Percentiles rank a stretch among this genome's conserved stretches.
phyloP scores from a whole-genome alignment of 2,888 invertebrate species.

The Drosophila ezoana region DNA sequence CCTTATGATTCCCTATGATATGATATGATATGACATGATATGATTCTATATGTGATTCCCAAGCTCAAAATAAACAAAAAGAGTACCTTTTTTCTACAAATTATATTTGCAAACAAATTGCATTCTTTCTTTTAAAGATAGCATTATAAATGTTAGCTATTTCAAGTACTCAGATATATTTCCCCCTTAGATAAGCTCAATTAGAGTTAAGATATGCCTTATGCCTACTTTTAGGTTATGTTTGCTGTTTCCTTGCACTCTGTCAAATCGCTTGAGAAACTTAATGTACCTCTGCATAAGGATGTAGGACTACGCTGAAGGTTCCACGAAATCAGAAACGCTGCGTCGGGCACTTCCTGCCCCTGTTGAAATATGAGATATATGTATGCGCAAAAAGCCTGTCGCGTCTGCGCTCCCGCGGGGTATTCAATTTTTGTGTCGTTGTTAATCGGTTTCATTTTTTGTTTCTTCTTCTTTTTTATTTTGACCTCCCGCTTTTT shows the following conservation, averaged over 20 bases:
- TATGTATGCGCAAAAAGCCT: constrained; percentile 18
- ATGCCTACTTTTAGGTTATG: neutral
- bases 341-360: constrained; percentile 43
- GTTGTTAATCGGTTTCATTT: constrained; percentile 40
- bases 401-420: constrained; percentile 27
- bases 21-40: no score
- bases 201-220: neutral
- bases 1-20: no score
- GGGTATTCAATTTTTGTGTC: constrained; percentile 55
- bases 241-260: neutral
- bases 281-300: neutral
- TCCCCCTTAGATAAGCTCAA: no score
- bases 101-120: no score
- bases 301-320: constrained; percentile 5
- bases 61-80: no score
- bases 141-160: no score
- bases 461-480: constrained; percentile 1
- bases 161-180: no score
- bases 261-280: neutral
- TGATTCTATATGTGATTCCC: no score
- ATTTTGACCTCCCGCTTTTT: neutral
- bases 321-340: constrained; percentile 48
- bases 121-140: no score
- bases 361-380: constrained; percentile 65
- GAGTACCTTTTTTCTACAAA: no score